Evolutionary conservation across 2,888 invertebrate species (phyloP), one percentile per base, ranked within the genome.

Genomic region (Glaucopsyche alexis): DNA sequence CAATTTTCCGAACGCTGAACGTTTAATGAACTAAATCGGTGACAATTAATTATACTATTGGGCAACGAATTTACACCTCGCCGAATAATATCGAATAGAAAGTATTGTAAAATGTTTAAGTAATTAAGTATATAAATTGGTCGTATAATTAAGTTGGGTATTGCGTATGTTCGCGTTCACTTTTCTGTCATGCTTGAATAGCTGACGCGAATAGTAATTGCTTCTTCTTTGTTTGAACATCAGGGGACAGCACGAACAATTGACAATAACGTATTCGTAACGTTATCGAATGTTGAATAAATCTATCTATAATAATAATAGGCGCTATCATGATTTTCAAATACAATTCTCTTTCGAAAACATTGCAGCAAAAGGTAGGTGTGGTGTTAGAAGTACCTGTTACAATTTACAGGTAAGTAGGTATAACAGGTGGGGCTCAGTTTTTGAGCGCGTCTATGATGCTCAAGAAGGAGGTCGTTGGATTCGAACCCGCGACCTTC

Each of bases 1-100:
- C 60, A 38, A 60, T 60, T 75, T 71, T 55, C 19, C 72, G 72
- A 60, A 7, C 29, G 7, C 60, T 38, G 60, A 38, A 29, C 13
- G 14, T 14, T 7, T 29, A 60, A 60, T 60, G 60, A 60, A 60
- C 29, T 13, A 60, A 60, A 60, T 60, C 60, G 60, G 29, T 60
- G 60, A 60, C 60, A 60, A 60, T 60, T 60, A 60, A 60, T 60
- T 60, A 29, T 60, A 60, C 29, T 60, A 60, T 60, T 60, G 60
- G 16, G 60, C 60, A 60, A 60, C 16, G 29, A 29, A 55, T 55
- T 29, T 29, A 29, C 29, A 29, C 29, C 29, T 29, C 29, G 9
- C 14, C 50, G 50, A 60, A 14, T 16, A 52, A 52, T 19, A 19
- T 55, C 2, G 55, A 55, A 55, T 55, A 55, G 55, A 55, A 55